Evolutionary conservation across 1,140 invertebrate genomes (phyloP), one percentile per base, ranked within the genome.

Genomic region (Sycobia sp.): DNA sequence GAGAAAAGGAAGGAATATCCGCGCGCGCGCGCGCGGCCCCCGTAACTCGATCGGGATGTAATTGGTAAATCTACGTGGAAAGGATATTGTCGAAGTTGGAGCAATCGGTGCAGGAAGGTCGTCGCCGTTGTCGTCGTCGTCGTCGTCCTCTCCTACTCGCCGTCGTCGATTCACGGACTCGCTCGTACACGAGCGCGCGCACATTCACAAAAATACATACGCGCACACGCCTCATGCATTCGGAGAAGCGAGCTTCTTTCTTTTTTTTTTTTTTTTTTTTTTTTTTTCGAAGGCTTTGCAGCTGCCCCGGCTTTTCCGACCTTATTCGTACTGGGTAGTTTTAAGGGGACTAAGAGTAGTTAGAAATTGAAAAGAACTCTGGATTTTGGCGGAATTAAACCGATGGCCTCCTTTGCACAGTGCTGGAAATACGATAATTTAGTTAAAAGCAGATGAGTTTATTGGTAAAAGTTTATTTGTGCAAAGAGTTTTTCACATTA

Each of bases 51-150:
- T 63, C 53, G 53, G 54, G 63, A 69, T 68, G 67, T 72, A 70
- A 72, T 72, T 70, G 67, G 65, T 65, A 61, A 62, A 60, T 61
- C 64, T 57, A 63, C 39, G 57, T 65, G 66, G 69, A 68, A 68
- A 67, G 54, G 58, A 62, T 59, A 65, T 69, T 67, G 70, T 67
- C 62, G 53, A 63, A 69, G 57, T 66, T 66, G 44, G 38, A 62
- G 58, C 60, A 56, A 63, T 67, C 55, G 53, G 49, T n/a, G 39
- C 18, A 59, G 13, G 53, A 59, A 55, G 60, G 55, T 62, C 65
- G 55, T 46, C 50, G 29, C 56, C 47, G 34, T 47, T 11, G 25
- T 47, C 32, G 34, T 34, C 25, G 36, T 43, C 47, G 13, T 41
- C n/a, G 9, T 5, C 18, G 4, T 18, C 13, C 10, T 50, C 50